A percentile compares a stretch with the other conserved stretches of the same genome.
Evolutionary conservation across 2,888 invertebrate genomes (phyloP).

Genomic region (Prosapia bicincta): DNA sequence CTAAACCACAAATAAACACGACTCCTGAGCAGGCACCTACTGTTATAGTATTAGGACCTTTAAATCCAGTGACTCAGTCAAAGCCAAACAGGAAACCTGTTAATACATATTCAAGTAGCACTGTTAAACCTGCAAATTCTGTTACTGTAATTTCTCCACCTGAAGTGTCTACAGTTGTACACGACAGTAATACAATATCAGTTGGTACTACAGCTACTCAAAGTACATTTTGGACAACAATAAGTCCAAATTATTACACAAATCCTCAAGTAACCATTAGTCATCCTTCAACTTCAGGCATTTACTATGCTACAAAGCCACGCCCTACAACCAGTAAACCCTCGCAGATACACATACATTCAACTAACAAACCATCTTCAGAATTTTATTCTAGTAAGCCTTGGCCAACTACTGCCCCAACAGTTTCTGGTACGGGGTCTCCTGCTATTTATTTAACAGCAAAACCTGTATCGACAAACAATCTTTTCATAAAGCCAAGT

Average conservation of each 20-base stretch:
- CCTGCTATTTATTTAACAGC: not conserved
- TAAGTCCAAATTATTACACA: not conserved
- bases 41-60: slow-evolving; percentile 56
- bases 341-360: not conserved
- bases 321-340: slow-evolving; percentile 8
- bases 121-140: slow-evolving; percentile 23
- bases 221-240: slow-evolving; percentile 9
- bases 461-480: not conserved
- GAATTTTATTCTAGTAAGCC: slow-evolving; percentile 13
- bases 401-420: not conserved
- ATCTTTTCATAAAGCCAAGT: not conserved
- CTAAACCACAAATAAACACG: slow-evolving; percentile 35
- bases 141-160: slow-evolving; percentile 20
- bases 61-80: slow-evolving; percentile 32
- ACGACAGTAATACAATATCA: slow-evolving; percentile 32
- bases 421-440: not conserved
- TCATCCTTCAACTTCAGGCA: slow-evolving; percentile 12
- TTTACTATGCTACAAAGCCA: slow-evolving; percentile 14
- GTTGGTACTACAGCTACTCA: slow-evolving; percentile 14
- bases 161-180: slow-evolving; percentile 36
- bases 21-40: slow-evolving; percentile 50
- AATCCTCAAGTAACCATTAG: slow-evolving; percentile 8
- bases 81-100: slow-evolving; percentile 26
- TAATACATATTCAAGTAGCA: not conserved
- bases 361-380: slow-evolving; percentile 11